Percentiles rank a stretch among this genome's conserved stretches.
Evolutionary conservation across 2,113 vertebrate genomes (phyloP).

Genomic region (Chaetops frenatus): DNA sequence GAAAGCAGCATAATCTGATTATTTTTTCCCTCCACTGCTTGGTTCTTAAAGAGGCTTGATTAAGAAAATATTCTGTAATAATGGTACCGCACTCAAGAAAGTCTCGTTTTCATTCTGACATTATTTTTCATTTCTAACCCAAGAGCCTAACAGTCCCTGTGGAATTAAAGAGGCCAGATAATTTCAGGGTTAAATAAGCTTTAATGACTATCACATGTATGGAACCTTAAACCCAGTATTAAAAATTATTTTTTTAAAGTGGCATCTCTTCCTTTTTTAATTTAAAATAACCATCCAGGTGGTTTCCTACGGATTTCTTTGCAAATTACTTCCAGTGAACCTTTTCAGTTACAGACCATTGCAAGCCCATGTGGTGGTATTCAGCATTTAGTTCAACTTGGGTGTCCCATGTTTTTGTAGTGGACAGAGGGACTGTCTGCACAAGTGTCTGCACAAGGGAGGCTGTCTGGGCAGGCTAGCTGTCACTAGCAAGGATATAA

Average conservation of each 20-base stretch:
- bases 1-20: background rate
- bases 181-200: slow-evolving; percentile 83
- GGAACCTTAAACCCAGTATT: slow-evolving; percentile 75
- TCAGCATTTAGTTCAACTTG: slow-evolving; percentile 72
- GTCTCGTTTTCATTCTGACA: slow-evolving; percentile 65
- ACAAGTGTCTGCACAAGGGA: background rate
- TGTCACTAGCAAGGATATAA: background rate
- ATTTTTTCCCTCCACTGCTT: background rate
- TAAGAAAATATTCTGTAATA: slow-evolving; percentile 61
- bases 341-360: slow-evolving; percentile 76
- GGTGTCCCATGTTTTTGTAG: slow-evolving; percentile 70
- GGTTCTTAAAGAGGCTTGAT: slow-evolving; percentile 26
- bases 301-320: slow-evolving; percentile 77
- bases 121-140: slow-evolving; percentile 75
- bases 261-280: slow-evolving; percentile 82
- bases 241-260: slow-evolving; percentile 75
- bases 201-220: slow-evolving; percentile 83
- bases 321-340: slow-evolving; percentile 82
- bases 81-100: slow-evolving; percentile 45
- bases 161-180: slow-evolving; percentile 72
- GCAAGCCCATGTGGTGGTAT: slow-evolving; percentile 74
- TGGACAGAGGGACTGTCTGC: slow-evolving; percentile 49
- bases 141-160: slow-evolving; percentile 53
- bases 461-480: background rate
- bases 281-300: slow-evolving; percentile 80